Percentiles rank a stretch among this genome's conserved stretches.
Evolutionary conservation across 2,797 vertebrate genomes (phyloP).

Genomic region (Bryconaethiops microstoma): DNA sequence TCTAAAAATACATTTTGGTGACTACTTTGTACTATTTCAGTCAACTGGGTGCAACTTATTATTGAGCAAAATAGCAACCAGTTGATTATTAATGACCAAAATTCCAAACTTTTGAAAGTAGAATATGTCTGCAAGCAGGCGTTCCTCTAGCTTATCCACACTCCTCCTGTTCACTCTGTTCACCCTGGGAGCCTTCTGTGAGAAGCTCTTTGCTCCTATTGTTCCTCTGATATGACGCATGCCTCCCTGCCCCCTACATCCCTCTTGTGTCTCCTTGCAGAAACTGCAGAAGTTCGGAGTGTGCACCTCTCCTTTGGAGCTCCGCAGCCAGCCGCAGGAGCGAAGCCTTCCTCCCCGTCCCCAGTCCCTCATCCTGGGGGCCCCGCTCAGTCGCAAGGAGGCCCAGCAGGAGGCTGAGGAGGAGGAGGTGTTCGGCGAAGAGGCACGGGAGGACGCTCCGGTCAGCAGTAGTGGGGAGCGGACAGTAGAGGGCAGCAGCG

Average conservation of each 20-base stretch:
- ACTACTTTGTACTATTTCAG: no score
- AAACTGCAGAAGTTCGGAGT: slow-evolving; percentile 81
- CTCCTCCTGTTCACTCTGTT: neutral
- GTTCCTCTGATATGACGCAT: slow-evolving; percentile 13
- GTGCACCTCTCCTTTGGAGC: slow-evolving; percentile 70
- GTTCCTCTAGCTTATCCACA: neutral
- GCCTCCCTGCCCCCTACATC: neutral
- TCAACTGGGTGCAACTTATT: neutral
- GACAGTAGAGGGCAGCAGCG: slow-evolving; percentile 94
- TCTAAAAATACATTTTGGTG: no score
- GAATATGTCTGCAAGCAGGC: neutral
- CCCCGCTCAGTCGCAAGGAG: slow-evolving; percentile 83
- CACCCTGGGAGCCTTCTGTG: neutral
- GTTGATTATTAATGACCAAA: no score
- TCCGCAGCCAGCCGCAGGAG: slow-evolving; percentile 68
- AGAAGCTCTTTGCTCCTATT: neutral
- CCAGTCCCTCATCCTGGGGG: slow-evolving; percentile 79
- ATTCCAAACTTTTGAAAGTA: neutral
- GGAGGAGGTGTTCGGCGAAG: slow-evolving; percentile 76
- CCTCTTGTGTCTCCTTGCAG: slow-evolving; percentile 67
- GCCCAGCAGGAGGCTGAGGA: slow-evolving; percentile 80
- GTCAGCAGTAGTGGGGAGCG: slow-evolving; percentile 74
- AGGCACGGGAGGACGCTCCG: slow-evolving; percentile 69
- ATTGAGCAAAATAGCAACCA: neutral
- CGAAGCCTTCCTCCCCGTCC: slow-evolving; percentile 71